Percentiles rank a stretch among this genome's conserved stretches.
phyloP scores from a whole-genome alignment of 2,888 invertebrate species.

The Drosophila ustulata region DNA sequence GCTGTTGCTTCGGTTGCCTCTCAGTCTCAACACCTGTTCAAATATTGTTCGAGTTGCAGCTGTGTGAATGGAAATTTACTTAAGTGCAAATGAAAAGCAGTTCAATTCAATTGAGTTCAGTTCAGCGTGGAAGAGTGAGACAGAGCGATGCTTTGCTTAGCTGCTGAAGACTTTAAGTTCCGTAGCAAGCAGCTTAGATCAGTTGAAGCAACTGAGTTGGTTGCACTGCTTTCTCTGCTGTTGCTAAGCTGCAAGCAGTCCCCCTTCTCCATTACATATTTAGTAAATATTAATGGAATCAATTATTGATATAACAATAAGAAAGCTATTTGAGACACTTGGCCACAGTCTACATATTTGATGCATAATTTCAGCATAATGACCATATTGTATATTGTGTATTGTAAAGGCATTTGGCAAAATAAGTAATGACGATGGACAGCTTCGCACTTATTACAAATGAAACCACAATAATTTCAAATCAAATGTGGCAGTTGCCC shows the following conservation, averaged over 20 bases:
- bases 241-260: neutral
- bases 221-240: neutral
- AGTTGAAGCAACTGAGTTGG: neutral
- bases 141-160: neutral
- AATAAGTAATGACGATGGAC: conserved; percentile 9
- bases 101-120: neutral
- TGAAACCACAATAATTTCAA: conserved; percentile 54
- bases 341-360: neutral
- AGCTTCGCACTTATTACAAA: conserved; percentile 25
- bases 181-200: neutral
- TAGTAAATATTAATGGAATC: neutral
- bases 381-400: conserved; percentile 19
- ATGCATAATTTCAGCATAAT: conserved; percentile 13
- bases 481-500: conserved; percentile 36
- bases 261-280: neutral
- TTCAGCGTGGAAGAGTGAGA: neutral
- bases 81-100: conserved; percentile 24
- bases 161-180: neutral
- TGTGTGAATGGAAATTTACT: conserved; percentile 26
- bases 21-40: conserved; percentile 37
- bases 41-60: conserved; percentile 30
- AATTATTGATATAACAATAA: neutral
- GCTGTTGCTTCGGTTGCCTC: neutral
- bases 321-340: neutral
- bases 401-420: neutral